These are phyloP conservation scores for Torymus aiolomorphi DNA, from an alignment of 2,888 invertebrate genomes.

Conservation along the genomic window DNA sequence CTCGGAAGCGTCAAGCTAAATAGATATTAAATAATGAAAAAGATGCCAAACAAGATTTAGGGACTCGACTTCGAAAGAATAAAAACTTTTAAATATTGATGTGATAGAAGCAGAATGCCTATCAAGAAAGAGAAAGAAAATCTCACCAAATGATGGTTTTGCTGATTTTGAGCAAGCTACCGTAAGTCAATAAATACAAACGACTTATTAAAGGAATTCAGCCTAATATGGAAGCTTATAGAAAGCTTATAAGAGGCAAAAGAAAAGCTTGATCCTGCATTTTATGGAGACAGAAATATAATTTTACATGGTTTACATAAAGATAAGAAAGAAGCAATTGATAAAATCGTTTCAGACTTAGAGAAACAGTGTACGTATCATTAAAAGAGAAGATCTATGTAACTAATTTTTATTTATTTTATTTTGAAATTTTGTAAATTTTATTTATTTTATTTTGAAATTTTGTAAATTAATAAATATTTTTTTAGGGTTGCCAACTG, in stretches of 20 bases:
- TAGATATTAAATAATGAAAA: constrained; percentile 95
- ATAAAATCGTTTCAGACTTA: constrained; percentile 95
- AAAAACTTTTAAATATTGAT: constrained; percentile 90
- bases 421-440: no score
- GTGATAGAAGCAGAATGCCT: constrained; percentile 93
- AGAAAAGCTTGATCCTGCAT: constrained; percentile 92
- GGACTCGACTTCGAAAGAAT: constrained; percentile 94
- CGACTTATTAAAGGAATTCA: constrained; percentile 90
- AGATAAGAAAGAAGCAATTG: constrained; percentile 91
- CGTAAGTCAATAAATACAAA: constrained; percentile 91
- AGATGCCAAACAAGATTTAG: constrained; percentile 85
- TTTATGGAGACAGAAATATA: constrained; percentile 94
- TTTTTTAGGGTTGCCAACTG: constrained; percentile 83
- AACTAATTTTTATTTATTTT: no score
- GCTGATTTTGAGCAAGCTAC: constrained; percentile 94
- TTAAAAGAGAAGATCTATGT: no score
- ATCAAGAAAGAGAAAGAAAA: constrained; percentile 87
- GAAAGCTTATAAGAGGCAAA: constrained; percentile 90
- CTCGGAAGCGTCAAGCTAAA: constrained; percentile 92
- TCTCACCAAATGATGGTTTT: constrained; percentile 96
- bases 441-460: no score
- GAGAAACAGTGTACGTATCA: constrained; percentile 79
- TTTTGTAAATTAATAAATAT: no score
- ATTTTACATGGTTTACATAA: constrained; percentile 93
- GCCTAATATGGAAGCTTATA: constrained; percentile 89